These are phyloP conservation scores for Nycticryphes semicollaris DNA, from an alignment of 2,113 vertebrate species.

Conservation along the genomic window DNA sequence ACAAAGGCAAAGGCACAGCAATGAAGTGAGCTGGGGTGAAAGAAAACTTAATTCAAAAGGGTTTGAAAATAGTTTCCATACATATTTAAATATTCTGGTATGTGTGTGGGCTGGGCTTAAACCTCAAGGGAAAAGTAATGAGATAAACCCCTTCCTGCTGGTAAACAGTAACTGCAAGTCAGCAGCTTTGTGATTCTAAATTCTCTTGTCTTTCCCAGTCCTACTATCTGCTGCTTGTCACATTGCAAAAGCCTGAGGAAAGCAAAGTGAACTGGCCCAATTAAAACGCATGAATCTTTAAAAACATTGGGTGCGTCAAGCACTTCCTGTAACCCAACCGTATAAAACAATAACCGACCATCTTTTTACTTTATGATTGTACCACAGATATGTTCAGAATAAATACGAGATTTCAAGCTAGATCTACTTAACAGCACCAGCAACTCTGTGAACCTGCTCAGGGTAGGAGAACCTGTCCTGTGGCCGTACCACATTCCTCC, in stretches of 20 bases:
- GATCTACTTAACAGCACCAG: neutral
- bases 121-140: neutral
- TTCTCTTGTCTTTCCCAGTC: neutral
- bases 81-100: neutral
- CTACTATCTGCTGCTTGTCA: neutral
- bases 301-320: neutral
- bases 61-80: slow-evolving; percentile 1
- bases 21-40: neutral
- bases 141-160: neutral
- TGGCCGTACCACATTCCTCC: neutral
- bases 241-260: neutral
- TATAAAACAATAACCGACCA: neutral
- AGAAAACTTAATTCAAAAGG: neutral
- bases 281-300: neutral
- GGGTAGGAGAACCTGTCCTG: neutral
- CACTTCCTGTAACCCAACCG: neutral
- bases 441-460: neutral
- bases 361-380: neutral
- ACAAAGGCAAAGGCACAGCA: neutral
- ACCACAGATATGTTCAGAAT: neutral
- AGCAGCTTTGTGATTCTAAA: neutral
- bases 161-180: neutral
- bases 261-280: neutral
- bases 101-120: neutral
- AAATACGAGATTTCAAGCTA: neutral